phyloP scores from a whole-genome alignment of 2,797 vertebrate species.

The Pangasius krempfi region DNA sequence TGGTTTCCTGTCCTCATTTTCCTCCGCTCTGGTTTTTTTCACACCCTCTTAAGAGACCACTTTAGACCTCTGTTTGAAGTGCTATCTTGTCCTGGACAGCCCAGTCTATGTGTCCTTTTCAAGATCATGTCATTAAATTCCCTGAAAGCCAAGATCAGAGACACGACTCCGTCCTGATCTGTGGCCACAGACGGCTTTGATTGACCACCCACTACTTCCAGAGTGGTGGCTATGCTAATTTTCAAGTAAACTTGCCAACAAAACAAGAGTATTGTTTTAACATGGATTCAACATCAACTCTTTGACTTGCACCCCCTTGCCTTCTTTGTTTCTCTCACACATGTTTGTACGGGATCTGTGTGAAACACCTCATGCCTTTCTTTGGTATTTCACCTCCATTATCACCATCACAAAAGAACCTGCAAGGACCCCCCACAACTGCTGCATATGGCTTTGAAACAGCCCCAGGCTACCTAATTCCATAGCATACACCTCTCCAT shows the following conservation, averaged over 20 bases:
- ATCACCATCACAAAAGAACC: conserved; percentile 35
- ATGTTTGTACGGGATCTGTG: not conserved
- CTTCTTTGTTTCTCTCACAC: conserved; percentile 1
- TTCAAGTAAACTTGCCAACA: not conserved
- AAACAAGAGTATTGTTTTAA: not conserved
- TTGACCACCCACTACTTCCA: conserved; percentile 33
- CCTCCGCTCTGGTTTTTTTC: conserved; percentile 37
- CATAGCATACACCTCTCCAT: conserved; percentile 36
- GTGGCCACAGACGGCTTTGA: not conserved
- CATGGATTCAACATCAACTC: not conserved
- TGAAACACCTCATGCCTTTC: not conserved
- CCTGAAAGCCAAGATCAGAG: conserved; percentile 26
- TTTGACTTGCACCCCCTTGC: not conserved
- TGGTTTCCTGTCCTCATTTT: conserved; percentile 3
- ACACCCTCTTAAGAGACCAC: conserved; percentile 47
- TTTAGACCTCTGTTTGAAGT: conserved; percentile 40
- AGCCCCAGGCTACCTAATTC: conserved; percentile 53
- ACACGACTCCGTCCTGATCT: conserved; percentile 1
- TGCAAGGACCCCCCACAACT: conserved; percentile 33
- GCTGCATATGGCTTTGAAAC: conserved; percentile 51
- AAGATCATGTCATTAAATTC: conserved; percentile 36
- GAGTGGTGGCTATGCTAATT: not conserved
- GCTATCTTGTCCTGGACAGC: conserved; percentile 4
- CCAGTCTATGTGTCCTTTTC: conserved; percentile 23
- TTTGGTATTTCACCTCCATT: conserved; percentile 47